phyloP scores from a whole-genome alignment of 1,140 invertebrate genomes.

The Plectrocnemia conspersa region DNA sequence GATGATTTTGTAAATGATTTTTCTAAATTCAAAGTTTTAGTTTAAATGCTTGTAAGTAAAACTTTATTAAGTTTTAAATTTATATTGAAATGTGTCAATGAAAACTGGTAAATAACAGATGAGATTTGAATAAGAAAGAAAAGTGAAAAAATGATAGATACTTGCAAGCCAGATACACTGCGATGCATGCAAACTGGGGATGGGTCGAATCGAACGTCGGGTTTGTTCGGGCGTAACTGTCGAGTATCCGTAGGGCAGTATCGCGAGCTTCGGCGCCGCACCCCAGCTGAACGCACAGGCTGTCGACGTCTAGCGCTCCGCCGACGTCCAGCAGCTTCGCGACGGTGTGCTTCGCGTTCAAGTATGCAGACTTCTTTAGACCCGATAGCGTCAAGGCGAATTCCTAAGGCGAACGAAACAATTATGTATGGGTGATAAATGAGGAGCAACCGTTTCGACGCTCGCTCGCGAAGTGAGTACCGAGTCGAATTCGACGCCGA shows the following conservation, averaged over 20 bases:
- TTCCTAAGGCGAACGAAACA: constrained; percentile 29
- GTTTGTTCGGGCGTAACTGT: constrained; percentile 34
- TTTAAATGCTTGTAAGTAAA: too few species aligned
- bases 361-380: constrained; percentile 36
- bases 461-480: constrained; percentile 23
- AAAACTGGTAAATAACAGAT: too few species aligned
- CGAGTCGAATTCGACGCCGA: constrained; percentile 36
- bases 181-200: constrained; percentile 39
- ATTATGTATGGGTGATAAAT: constrained; percentile 1
- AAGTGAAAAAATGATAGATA: too few species aligned
- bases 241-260: constrained; percentile 36
- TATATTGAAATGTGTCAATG: too few species aligned
- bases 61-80: too few species aligned
- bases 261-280: constrained; percentile 37
- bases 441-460: background rate
- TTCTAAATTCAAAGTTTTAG: too few species aligned
- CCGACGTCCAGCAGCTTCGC: constrained; percentile 38
- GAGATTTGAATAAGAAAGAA: too few species aligned
- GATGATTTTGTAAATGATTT: too few species aligned
- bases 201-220: constrained; percentile 36
- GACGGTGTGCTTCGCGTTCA: constrained; percentile 37
- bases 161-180: constrained; percentile 40
- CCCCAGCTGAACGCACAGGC: constrained; percentile 39
- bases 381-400: constrained; percentile 37
- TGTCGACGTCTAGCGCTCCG: constrained; percentile 34